These are phyloP conservation scores for Lemur catta DNA, from an alignment of 2,797 vertebrate species.

Conservation along the genomic window DNA sequence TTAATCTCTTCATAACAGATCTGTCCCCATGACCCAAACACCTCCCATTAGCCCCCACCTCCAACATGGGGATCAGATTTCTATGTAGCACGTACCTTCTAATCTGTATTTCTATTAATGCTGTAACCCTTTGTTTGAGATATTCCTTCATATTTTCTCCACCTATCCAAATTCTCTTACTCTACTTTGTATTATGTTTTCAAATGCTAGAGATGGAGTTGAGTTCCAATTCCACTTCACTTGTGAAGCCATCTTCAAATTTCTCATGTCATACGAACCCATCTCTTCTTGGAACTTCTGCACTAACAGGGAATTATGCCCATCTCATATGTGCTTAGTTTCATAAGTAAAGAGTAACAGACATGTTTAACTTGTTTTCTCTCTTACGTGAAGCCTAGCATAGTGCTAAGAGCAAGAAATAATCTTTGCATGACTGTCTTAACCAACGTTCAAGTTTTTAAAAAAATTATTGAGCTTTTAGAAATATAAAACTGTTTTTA, in stretches of 20 bases:
- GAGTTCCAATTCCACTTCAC: not conserved
- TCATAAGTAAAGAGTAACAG: not conserved
- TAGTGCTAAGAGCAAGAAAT: not conserved
- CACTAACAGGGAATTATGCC: not conserved
- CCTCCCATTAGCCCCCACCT: not conserved
- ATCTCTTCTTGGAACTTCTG: not conserved
- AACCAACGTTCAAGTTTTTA: not conserved
- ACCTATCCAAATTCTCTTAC: not conserved
- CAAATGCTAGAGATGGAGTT: not conserved
- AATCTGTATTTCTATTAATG: not conserved
- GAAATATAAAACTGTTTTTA: not conserved
- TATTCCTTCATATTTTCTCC: not conserved
- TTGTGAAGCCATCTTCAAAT: not conserved
- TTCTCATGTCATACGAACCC: not conserved
- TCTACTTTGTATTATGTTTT: not conserved
- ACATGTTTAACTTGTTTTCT: not conserved
- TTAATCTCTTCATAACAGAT: not conserved
- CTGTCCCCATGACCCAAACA: not conserved
- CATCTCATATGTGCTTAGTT: not conserved
- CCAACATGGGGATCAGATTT: not conserved
- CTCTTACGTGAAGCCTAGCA: not conserved
- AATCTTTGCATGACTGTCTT: not conserved
- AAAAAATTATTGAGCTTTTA: not conserved
- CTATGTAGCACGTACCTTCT: not conserved
- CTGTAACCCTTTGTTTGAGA: not conserved